A percentile compares a stretch with the other conserved stretches of the same genome.
phyloP scores from a whole-genome alignment of 64 coral and sea anemone species.

The Stylophora pistillata region DNA sequence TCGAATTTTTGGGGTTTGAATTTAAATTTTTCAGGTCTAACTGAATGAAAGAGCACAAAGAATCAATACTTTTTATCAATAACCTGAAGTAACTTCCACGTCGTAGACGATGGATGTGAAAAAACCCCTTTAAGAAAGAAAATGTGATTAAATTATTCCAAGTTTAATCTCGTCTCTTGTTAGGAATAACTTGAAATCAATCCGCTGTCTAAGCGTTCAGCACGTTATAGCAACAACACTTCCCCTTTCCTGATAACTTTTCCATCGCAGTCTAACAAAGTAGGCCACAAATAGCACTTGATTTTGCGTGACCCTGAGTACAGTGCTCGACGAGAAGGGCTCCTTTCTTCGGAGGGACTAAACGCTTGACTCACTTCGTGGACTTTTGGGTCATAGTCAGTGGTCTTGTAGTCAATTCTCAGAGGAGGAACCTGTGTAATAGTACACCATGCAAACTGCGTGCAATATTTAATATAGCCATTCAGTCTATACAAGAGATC shows the following conservation, averaged over 20 bases:
- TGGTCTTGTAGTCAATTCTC: background rate
- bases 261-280: background rate
- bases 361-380: background rate
- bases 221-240: background rate
- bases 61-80: no score
- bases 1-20: no score
- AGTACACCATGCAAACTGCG: background rate
- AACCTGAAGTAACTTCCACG: no score
- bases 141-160: no score
- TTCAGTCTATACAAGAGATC: background rate
- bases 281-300: background rate
- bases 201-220: no score
- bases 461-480: slow-evolving; percentile 1
- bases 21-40: no score
- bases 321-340: background rate
- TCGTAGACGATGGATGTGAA: no score
- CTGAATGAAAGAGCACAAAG: no score
- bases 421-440: background rate
- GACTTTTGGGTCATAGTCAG: background rate
- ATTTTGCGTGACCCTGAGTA: background rate
- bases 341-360: background rate
- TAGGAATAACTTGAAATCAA: no score
- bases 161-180: no score
- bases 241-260: slow-evolving; percentile 11
- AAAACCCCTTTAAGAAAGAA: no score